phyloP scores from a whole-genome alignment of 2,113 vertebrate genomes.

The Camelus bactrianus region DNA sequence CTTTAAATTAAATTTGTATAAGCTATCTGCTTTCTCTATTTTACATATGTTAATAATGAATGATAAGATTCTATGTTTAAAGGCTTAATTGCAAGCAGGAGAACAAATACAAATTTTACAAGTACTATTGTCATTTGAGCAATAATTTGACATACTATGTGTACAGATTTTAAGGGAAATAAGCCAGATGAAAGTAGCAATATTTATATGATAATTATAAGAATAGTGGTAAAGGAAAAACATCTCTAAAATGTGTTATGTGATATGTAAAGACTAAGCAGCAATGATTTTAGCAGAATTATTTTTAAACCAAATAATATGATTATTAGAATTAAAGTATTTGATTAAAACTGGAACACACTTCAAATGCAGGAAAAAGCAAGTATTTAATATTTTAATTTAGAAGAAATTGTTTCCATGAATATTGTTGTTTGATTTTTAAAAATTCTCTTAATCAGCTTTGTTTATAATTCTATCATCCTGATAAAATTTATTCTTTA shows the following conservation, averaged over 20 bases:
- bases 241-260: neutral
- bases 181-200: neutral
- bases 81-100: neutral
- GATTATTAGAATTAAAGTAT: neutral
- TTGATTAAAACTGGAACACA: neutral
- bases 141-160: neutral
- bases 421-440: neutral
- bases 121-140: neutral
- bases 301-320: neutral
- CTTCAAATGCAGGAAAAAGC: neutral
- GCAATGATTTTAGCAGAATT: neutral
- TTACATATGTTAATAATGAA: neutral
- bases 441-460: neutral
- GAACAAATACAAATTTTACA: neutral
- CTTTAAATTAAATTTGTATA: neutral
- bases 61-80: neutral
- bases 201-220: neutral
- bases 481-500: neutral
- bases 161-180: neutral
- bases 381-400: constrained; percentile 49
- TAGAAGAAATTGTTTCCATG: constrained; percentile 8
- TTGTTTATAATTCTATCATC: constrained; percentile 7
- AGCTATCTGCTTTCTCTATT: neutral
- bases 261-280: neutral
- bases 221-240: neutral